Base-by-base conservation (phyloP, 2,888 invertebrate genomes). In the Drosophila tripunctata region DNA sequence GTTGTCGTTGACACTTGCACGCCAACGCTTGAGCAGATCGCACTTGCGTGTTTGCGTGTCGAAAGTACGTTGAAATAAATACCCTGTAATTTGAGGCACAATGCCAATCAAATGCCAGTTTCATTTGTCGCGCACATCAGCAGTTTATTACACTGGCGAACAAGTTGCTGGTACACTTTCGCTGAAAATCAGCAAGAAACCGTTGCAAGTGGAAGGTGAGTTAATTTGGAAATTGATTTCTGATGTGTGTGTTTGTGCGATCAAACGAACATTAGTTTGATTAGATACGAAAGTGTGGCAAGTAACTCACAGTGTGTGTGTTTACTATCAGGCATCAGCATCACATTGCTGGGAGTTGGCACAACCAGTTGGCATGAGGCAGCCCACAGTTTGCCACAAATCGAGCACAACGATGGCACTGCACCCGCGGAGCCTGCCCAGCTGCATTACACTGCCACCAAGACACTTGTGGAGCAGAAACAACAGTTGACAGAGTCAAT, bases 61-160 rank as follows among this genome's bases (percentile, higher is more conserved):
- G n/a, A 36, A 35, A 50, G 44, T 22, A 22, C 17, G 12, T 15
- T 8, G 5, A 2, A 33, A 24, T 15, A 14, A 41, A 60, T 73
- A 56, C 36, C 35, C 48, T 48, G 36, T 61, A 54, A 57, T 54
- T 66, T 21, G 4, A 6, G 27, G 19, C 17, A 65, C 12, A 54
- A 88, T 88, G 88, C 61, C 71, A 47, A 61, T 83, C 19, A 56
- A 66, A 27, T 88, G 88, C 27, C 58, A 58, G 33, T 78, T 88
- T 57, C 31, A 63, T 57, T 78, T 89, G 67, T 69, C 81, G 51
- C 88, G 83, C 33, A 40, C 44, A 4, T 63, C 86, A 8, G 67
- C 74, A 5, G 68, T 88, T 50, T 88, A 85, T 44, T 84, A 83
- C 72, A 70, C 78, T 52, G 88, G 88, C 19, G 89, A 88, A 36